phyloP scores from a whole-genome alignment of 2,797 vertebrate genomes.

The Liparis tanakae region DNA sequence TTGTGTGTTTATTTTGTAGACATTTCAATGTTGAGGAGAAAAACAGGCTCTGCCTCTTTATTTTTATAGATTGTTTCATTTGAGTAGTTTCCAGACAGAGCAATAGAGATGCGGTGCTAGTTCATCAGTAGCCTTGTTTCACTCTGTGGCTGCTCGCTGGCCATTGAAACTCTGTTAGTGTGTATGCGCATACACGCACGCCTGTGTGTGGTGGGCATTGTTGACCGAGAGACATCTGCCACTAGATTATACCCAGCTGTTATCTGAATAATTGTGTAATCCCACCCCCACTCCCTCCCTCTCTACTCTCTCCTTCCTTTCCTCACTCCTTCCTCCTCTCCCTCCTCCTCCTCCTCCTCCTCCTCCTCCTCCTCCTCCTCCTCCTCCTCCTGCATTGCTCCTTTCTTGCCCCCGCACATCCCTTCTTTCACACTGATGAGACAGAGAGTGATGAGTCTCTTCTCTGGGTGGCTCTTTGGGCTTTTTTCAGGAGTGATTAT shows the following conservation, averaged over 20 bases:
- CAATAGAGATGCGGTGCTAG: slow-evolving; percentile 14
- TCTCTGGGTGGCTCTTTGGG: slow-evolving; percentile 42
- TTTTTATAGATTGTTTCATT: slow-evolving; percentile 38
- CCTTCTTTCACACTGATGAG: slow-evolving; percentile 58
- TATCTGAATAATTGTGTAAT: slow-evolving; percentile 88
- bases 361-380: not conserved
- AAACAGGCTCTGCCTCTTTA: slow-evolving; percentile 9
- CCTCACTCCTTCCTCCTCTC: not conserved
- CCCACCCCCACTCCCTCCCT: slow-evolving; percentile 53
- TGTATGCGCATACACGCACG: slow-evolving; percentile 41
- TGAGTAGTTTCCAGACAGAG: slow-evolving; percentile 21
- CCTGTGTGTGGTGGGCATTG: slow-evolving; percentile 82
- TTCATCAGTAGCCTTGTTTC: slow-evolving; percentile 25
- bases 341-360: slow-evolving; percentile 21
- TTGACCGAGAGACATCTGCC: slow-evolving; percentile 88
- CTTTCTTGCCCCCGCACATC: slow-evolving; percentile 53
- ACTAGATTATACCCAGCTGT: slow-evolving; percentile 89
- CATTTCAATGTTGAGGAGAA: slow-evolving; percentile 15
- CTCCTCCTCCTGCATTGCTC: slow-evolving; percentile 42
- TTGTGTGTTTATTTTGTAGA: slow-evolving; percentile 22
- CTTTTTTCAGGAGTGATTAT: slow-evolving; percentile 58
- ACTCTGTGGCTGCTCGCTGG: slow-evolving; percentile 38
- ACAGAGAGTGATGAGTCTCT: slow-evolving; percentile 62
- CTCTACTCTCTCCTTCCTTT: slow-evolving; percentile 30
- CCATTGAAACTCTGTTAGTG: slow-evolving; percentile 56